These are phyloP conservation scores for Mimachlamys varia DNA, from an alignment of 2,888 invertebrate genomes.

Conservation along the genomic window DNA sequence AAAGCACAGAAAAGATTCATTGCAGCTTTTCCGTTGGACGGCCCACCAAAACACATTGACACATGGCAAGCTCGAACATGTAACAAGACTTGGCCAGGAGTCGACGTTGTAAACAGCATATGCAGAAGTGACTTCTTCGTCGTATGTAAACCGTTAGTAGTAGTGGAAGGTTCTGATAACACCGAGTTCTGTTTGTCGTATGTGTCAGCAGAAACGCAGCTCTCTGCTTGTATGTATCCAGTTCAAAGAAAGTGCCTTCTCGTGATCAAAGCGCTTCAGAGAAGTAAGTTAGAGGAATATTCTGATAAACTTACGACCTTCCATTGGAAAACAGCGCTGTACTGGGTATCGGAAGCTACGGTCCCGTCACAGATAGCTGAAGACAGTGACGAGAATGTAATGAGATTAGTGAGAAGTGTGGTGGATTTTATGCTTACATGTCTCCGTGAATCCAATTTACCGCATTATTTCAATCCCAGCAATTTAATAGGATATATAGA, in stretches of 20 bases:
- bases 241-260: constrained; percentile 55
- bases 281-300: constrained; percentile 47
- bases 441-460: constrained; percentile 38
- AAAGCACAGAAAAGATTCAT: constrained; percentile 60
- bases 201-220: constrained; percentile 55
- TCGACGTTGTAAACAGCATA: constrained; percentile 52
- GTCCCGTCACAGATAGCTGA: constrained; percentile 23
- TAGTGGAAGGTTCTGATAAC: constrained; percentile 47
- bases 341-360: constrained; percentile 53
- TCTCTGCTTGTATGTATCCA: constrained; percentile 50
- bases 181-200: constrained; percentile 61
- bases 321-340: constrained; percentile 59
- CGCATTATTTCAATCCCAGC: constrained; percentile 48
- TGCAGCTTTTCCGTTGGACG: constrained; percentile 53
- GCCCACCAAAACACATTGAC: constrained; percentile 51
- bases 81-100: constrained; percentile 52
- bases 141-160: constrained; percentile 53
- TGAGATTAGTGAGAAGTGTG: constrained; percentile 25
- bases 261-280: constrained; percentile 57
- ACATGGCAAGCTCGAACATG: constrained; percentile 50
- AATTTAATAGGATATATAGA: constrained; percentile 45
- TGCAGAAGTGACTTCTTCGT: constrained; percentile 54
- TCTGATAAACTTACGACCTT: constrained; percentile 53
- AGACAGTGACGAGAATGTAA: constrained; percentile 42
- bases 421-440: constrained; percentile 43